Conservation (phyloP, 23 tunicate genomes). For the Halocynthia aurantium region DNA sequence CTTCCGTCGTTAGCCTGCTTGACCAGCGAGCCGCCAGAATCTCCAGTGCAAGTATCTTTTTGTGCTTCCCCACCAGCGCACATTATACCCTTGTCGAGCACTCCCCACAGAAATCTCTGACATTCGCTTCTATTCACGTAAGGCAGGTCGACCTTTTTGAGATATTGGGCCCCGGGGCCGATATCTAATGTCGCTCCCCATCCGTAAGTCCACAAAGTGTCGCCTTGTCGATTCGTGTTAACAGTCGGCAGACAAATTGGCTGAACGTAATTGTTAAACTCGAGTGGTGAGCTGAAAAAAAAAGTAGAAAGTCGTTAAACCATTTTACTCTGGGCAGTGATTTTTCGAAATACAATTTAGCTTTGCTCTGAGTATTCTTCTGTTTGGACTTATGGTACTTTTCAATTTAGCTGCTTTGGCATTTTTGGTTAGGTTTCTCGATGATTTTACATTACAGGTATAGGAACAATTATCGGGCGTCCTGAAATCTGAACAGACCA, state of each 20-base stretch:
- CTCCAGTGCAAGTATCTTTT: slow-evolving; percentile 44
- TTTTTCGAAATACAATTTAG: too few relatives aligned
- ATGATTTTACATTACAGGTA: too few relatives aligned
- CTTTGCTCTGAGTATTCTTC: too few relatives aligned
- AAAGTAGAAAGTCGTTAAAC: too few relatives aligned
- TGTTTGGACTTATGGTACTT: too few relatives aligned
- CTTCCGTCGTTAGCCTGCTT: slow-evolving; percentile 9
- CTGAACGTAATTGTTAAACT: slow-evolving; percentile 35
- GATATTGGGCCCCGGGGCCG: slow-evolving; percentile 33
- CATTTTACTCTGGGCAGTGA: too few relatives aligned
- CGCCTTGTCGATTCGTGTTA: slow-evolving; percentile 16
- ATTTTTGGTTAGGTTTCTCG: too few relatives aligned
- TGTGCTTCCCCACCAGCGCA: slow-evolving; percentile 34
- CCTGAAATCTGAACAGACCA: too few relatives aligned
- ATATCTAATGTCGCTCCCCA: slow-evolving; percentile 39
- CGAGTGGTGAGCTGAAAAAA: slow-evolving; percentile 20
- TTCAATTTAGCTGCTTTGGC: too few relatives aligned
- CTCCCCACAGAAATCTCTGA: slow-evolving; percentile 17
- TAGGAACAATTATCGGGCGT: too few relatives aligned
- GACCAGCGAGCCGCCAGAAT: slow-evolving; percentile 50
- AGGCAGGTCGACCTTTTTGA: slow-evolving; percentile 31
- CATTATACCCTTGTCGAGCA: slow-evolving; percentile 19
- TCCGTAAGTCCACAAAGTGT: slow-evolving; percentile 32
- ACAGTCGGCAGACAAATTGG: slow-evolving; percentile 31
- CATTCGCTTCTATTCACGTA: slow-evolving; percentile 26